phyloP scores from a whole-genome alignment of 2,888 invertebrate species.

The Holacanthella duospinosa region DNA sequence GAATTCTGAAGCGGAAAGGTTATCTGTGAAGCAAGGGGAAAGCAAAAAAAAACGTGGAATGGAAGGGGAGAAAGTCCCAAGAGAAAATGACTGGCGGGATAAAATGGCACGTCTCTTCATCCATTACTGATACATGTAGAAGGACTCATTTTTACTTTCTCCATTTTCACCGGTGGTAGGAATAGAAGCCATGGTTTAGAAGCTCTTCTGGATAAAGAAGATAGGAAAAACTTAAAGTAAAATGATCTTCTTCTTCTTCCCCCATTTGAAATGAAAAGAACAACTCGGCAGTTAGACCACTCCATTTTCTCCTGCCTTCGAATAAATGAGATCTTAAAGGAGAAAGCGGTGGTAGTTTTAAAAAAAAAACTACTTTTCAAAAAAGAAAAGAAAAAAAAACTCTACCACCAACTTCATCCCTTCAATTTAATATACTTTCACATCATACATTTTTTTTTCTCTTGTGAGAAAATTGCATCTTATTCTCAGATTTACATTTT shows the following conservation, averaged over 20 bases:
- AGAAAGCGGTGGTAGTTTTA: too few species aligned
- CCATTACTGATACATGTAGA: neutral
- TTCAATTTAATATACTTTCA: too few species aligned
- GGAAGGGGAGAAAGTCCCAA: constrained; percentile 1
- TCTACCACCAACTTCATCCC: too few species aligned
- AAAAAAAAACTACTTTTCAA: too few species aligned
- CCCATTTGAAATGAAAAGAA: neutral
- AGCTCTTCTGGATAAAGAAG: neutral
- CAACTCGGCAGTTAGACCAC: too few species aligned
- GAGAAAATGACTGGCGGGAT: neutral
- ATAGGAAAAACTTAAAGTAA: neutral
- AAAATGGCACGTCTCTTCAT: neutral
- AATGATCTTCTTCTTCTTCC: neutral
- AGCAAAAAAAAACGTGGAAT: neutral
- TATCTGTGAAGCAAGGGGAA: neutral
- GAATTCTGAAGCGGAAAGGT: too few species aligned
- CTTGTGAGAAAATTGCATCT: neutral
- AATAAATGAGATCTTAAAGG: too few species aligned
- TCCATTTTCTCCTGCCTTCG: too few species aligned
- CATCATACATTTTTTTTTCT: neutral
- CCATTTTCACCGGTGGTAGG: neutral
- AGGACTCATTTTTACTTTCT: neutral
- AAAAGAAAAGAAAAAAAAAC: too few species aligned
- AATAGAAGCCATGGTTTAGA: too few species aligned
- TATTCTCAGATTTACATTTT: neutral